Evolutionary conservation across 2,888 invertebrate species (phyloP), one percentile per base, ranked within the genome.

Genomic region (Cerastis rubricosa): DNA sequence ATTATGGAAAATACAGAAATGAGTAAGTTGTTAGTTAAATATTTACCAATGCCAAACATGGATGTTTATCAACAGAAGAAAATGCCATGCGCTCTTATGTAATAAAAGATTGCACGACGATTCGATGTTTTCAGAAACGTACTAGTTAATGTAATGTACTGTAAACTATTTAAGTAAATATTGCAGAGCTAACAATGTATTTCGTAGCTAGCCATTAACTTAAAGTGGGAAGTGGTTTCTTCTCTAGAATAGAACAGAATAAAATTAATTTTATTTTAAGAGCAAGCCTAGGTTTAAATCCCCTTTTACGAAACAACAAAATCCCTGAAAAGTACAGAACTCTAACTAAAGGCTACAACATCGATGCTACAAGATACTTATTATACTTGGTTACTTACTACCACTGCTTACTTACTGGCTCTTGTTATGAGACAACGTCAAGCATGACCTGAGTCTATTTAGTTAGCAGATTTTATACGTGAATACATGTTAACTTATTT

Each of bases 91-190:
- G 49, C 22, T 43, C n/a, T 61, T 82, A 63, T 40, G 45, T 35
- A 82, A 82, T 22, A 22, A 65, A 45, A 29, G 0, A 76, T 29
- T 65, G 45, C 17, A 47, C 43, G 70, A 47, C n/a, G 25, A 51
- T 64, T 43, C 6, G 7, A 67, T 51, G 64, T 59, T 76, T 69
- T 70, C 59, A 59, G 64, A 63, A 51, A 70, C 22, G 19, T 49
- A 61, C 35, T 35, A 17, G 4, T 12, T 29, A 51, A 19, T 65
- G 19, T 14, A 59, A 51, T 35, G 14, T 74, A 59, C 59, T 79
- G 43, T 45, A 43, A 74, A 80, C 11, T 45, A 25, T 80, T 80
- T 51, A 35, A 6, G 47, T 67, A 67, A 79, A 79, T 57, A 68
- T 81, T 76, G 25, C 69, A 57, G 11, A 29, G 40, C 7, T 45